A percentile compares a stretch with the other conserved stretches of the same genome.
Conservation (phyloP, 2,797 vertebrate genomes). For the Sebastes trivittatus region DNA sequence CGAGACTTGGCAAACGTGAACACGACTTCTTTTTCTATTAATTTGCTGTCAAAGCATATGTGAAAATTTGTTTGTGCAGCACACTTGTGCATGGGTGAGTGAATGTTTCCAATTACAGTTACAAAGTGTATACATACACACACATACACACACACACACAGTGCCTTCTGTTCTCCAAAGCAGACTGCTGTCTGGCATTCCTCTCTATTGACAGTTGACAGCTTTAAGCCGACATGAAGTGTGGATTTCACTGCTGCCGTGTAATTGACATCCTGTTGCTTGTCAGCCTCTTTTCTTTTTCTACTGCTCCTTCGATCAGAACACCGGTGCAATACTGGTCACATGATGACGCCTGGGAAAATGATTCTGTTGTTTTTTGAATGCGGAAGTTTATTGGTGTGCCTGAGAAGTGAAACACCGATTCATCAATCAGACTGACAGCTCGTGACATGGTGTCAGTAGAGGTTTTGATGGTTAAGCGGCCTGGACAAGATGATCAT, state of each 20-base stretch:
- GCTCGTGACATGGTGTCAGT: conserved; percentile 9
- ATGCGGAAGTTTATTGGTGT: background rate
- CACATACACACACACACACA: background rate
- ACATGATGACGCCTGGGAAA: conserved; percentile 31
- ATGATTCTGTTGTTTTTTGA: background rate
- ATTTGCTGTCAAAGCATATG: background rate
- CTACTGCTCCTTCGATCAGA: conserved; percentile 20
- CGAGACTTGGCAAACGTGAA: background rate
- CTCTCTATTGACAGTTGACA: conserved; percentile 69
- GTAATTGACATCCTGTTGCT: conserved; percentile 70
- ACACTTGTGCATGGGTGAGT: conserved; percentile 3
- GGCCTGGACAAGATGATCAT: background rate
- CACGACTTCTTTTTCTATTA: background rate
- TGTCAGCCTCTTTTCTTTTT: conserved; percentile 40
- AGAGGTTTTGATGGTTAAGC: background rate
- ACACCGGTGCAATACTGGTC: conserved; percentile 12
- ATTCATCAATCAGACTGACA: conserved; percentile 36
- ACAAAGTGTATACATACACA: conserved; percentile 21
- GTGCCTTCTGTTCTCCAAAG: background rate
- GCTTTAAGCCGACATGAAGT: conserved; percentile 63
- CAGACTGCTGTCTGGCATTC: conserved; percentile 60
- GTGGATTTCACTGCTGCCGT: conserved; percentile 70
- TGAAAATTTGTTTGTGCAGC: conserved; percentile 22
- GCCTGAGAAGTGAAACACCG: conserved; percentile 44
- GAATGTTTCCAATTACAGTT: conserved; percentile 60